Conservation (phyloP, 2,888 invertebrate genomes). For the Frankliniella intonsa region DNA sequence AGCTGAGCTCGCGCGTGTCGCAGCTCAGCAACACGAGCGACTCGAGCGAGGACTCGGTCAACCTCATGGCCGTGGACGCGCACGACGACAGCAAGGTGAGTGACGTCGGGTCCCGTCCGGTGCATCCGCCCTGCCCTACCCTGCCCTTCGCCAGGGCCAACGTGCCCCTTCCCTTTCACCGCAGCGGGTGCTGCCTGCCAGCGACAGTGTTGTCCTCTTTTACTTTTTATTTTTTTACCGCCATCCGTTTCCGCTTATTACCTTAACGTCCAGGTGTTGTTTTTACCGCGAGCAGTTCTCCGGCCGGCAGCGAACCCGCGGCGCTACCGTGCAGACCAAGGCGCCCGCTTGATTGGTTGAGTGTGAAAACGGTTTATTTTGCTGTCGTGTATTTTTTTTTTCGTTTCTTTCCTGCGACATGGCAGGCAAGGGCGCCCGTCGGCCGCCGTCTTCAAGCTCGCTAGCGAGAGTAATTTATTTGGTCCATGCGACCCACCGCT, state of each 20-base stretch:
- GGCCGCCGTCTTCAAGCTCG: not conserved
- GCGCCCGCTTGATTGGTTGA: not conserved
- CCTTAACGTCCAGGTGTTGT: too few species aligned
- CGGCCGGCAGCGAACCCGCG: not conserved
- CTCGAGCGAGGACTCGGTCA: conserved; percentile 77
- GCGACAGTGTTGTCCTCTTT: too few species aligned
- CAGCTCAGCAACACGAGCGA: conserved; percentile 78
- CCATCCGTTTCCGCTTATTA: not conserved
- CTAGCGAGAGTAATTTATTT: not conserved
- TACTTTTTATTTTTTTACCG: not conserved
- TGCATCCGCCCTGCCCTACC: too few species aligned
- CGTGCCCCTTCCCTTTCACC: too few species aligned
- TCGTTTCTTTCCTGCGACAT: too few species aligned
- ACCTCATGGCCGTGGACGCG: conserved; percentile 57
- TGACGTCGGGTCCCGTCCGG: too few species aligned
- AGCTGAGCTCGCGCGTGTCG: conserved; percentile 64
- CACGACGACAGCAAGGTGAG: conserved; percentile 50
- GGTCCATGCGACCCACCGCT: not conserved
- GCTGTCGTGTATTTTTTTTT: not conserved
- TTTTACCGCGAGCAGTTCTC: too few species aligned
- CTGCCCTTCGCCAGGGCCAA: too few species aligned
- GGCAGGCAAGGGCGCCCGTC: not conserved
- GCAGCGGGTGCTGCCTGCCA: too few species aligned
- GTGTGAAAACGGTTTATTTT: not conserved
- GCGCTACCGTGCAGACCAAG: not conserved